A percentile compares a stretch with the other conserved stretches of the same genome.
Conservation (phyloP, 2,113 vertebrate genomes). For the Campylorhamphus procurvoides region DNA sequence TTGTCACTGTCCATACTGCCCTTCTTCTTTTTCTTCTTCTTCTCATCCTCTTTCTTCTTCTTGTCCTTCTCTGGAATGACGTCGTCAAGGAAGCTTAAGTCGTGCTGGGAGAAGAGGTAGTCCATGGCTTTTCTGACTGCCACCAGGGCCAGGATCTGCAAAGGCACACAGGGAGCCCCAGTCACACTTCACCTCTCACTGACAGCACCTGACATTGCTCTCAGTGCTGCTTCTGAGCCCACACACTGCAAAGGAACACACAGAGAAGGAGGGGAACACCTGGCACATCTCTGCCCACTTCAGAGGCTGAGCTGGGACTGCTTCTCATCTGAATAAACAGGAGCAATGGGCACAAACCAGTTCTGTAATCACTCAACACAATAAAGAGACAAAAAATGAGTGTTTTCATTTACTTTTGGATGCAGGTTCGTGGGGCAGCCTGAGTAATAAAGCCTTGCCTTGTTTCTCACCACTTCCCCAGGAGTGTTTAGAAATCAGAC, state of each 20-base stretch:
- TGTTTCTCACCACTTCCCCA: background rate
- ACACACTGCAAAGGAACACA: background rate
- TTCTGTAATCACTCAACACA: background rate
- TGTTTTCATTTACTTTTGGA: background rate
- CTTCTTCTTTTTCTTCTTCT: slow-evolving; percentile 94
- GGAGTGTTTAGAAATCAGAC: background rate
- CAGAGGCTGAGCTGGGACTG: background rate
- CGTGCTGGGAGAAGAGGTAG: slow-evolving; percentile 95
- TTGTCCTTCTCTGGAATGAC: slow-evolving; percentile 99
- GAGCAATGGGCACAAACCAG: background rate
- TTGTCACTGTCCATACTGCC: slow-evolving; percentile 91
- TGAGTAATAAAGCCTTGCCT: background rate
- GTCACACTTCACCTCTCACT: background rate
- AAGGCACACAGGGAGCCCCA: background rate
- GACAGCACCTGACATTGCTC: background rate
- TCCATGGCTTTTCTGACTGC: slow-evolving; percentile 97
- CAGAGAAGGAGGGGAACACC: background rate
- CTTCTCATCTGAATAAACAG: background rate
- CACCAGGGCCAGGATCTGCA: slow-evolving; percentile 95
- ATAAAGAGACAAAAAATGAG: background rate
- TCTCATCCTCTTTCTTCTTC: slow-evolving; percentile 98
- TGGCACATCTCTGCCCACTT: background rate
- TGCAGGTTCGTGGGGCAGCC: background rate
- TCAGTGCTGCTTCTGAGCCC: background rate
- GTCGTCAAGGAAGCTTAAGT: slow-evolving; percentile 95